Conservation (phyloP, 2,113 vertebrate species). For the Crotalus horridus region DNA sequence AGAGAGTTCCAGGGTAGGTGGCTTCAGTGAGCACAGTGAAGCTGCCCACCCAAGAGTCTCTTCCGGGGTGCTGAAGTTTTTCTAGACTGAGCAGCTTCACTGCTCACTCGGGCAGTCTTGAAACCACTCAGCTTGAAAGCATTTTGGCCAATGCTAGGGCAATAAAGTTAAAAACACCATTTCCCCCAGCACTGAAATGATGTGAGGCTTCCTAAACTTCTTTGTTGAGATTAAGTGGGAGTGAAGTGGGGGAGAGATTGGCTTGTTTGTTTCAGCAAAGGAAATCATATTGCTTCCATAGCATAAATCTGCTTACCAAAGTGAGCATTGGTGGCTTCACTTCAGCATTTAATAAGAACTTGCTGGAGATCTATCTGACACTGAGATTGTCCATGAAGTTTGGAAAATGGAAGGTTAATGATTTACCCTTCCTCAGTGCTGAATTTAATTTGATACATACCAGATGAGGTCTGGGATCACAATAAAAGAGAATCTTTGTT, state of each 20-base stretch:
- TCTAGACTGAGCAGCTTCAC: not conserved
- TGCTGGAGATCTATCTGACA: not conserved
- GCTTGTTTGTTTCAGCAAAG: not conserved
- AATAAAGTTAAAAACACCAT: not conserved
- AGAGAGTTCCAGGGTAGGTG: not conserved
- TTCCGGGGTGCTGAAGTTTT: not conserved
- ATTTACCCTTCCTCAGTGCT: slow-evolving; percentile 25
- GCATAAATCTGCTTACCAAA: not conserved
- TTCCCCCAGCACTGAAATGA: not conserved
- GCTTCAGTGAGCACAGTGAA: not conserved
- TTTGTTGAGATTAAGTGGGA: not conserved
- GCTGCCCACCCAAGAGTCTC: not conserved
- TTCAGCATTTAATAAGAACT: not conserved
- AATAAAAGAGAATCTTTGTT: slow-evolving; percentile 5
- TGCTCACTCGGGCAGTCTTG: not conserved
- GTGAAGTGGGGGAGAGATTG: not conserved
- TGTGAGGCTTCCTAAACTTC: not conserved
- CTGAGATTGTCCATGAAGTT: slow-evolving; percentile 17
- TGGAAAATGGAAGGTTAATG: not conserved
- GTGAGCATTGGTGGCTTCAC: not conserved
- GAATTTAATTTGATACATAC: slow-evolving; percentile 7
- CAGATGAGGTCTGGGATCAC: not conserved
- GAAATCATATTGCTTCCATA: not conserved
- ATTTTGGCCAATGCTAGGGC: not conserved
- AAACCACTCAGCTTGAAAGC: not conserved